A percentile compares a stretch with the other conserved stretches of the same genome.
Evolutionary conservation across 1,140 invertebrate genomes (phyloP).

Genomic region (Caenorhabditis inopinata): DNA sequence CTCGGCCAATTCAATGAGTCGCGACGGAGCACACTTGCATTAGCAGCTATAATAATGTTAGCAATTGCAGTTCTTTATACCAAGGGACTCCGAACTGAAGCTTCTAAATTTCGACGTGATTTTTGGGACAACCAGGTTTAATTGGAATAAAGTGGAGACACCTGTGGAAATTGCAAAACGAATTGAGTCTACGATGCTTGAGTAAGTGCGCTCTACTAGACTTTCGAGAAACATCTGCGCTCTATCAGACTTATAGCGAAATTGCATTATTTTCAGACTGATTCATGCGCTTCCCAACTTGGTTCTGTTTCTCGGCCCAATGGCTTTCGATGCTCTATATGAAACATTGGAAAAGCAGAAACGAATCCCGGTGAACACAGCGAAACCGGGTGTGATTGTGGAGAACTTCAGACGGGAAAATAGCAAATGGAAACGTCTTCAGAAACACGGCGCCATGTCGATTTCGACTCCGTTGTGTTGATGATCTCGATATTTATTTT

Average conservation of each 20-base stretch:
- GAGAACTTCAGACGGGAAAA: slow-evolving; percentile 11
- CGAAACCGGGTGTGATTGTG: not conserved
- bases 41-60: too few species aligned
- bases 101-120: not conserved
- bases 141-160: not conserved
- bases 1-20: too few species aligned
- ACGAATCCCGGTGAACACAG: not conserved
- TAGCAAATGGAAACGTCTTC: not conserved
- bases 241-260: too few species aligned
- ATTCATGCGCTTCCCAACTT: not conserved
- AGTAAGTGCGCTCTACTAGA: not conserved
- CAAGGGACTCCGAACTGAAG: not conserved
- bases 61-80: not conserved
- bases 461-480: not conserved
- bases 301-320: not conserved
- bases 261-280: not conserved
- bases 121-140: not conserved
- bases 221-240: too few species aligned
- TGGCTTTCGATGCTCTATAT: not conserved
- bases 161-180: not conserved
- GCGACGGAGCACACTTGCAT: too few species aligned
- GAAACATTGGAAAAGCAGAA: not conserved
- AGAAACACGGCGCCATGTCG: not conserved
- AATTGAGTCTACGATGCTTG: not conserved
- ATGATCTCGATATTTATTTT: too few species aligned